These are phyloP conservation scores for Sebastes trivittatus DNA, from an alignment of 2,797 vertebrate species.

Conservation along the genomic window DNA sequence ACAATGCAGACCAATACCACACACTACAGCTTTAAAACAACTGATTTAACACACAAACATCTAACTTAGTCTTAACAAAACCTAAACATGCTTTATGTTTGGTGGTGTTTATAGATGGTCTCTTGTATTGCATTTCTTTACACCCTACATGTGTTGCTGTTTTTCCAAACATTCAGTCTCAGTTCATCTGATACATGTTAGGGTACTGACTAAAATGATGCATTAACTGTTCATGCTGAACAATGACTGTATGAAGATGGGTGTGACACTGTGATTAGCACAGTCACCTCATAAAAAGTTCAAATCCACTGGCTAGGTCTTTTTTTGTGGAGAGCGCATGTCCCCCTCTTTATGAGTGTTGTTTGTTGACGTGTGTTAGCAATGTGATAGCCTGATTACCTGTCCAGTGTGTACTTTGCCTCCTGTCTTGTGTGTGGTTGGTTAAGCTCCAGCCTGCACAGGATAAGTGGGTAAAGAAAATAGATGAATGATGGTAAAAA, in stretches of 20 bases:
- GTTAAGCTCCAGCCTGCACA: background rate
- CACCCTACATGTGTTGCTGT: background rate
- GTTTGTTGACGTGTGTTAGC: background rate
- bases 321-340: background rate
- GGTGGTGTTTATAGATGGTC: background rate
- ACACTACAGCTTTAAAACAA: background rate
- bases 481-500: background rate
- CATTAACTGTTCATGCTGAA: background rate
- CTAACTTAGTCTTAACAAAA: background rate
- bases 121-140: background rate
- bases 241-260: background rate
- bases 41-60: background rate
- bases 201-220: background rate
- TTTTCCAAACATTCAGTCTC: background rate
- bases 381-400: background rate
- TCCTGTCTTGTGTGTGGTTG: background rate
- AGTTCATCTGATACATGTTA: background rate
- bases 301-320: background rate
- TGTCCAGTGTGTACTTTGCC: background rate
- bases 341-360: background rate
- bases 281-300: background rate
- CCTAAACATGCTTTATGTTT: background rate
- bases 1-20: background rate
- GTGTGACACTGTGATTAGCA: background rate
- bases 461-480: background rate